A percentile compares a stretch with the other conserved stretches of the same genome.
These are phyloP conservation scores for Acridotheres tristis DNA, from an alignment of 2,797 vertebrate species.

Conservation along the genomic window DNA sequence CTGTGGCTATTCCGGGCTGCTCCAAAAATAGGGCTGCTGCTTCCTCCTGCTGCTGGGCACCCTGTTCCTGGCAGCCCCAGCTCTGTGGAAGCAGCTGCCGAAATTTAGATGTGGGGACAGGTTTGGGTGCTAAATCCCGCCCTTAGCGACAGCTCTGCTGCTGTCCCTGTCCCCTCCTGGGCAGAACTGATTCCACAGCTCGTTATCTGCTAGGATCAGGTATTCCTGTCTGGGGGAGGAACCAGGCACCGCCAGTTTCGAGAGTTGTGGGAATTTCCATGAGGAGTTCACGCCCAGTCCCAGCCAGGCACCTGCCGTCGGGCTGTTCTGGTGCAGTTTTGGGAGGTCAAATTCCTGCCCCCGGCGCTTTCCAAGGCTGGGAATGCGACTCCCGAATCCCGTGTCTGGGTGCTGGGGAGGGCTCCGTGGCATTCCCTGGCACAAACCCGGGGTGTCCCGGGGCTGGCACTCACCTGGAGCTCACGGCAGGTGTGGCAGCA, in stretches of 20 bases:
- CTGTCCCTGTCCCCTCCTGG: neutral
- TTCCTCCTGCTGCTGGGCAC: neutral
- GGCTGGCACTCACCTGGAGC: neutral
- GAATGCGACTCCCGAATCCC: neutral
- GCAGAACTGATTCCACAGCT: fast-evolving
- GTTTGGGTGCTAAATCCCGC: neutral
- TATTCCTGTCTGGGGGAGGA: fast-evolving
- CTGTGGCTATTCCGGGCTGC: neutral
- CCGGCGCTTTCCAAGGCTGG: neutral
- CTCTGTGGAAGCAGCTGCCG: neutral
- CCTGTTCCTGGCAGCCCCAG: neutral
- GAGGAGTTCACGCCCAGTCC: fast-evolving
- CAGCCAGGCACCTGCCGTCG: neutral
- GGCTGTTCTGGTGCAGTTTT: neutral
- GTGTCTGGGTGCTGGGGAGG: neutral
- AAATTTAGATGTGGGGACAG: neutral
- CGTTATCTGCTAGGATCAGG: fast-evolving
- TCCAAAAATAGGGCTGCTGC: neutral
- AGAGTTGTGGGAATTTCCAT: neutral
- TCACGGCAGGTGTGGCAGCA: fast-evolving
- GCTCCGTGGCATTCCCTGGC: fast-evolving
- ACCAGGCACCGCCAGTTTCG: neutral
- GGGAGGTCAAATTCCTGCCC: neutral
- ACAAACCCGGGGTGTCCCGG: fast-evolving
- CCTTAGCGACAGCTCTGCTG: neutral